Percentiles rank a stretch among this genome's conserved stretches.
phyloP scores from a whole-genome alignment of 2,113 vertebrate genomes.

The Cygnus atratus region DNA sequence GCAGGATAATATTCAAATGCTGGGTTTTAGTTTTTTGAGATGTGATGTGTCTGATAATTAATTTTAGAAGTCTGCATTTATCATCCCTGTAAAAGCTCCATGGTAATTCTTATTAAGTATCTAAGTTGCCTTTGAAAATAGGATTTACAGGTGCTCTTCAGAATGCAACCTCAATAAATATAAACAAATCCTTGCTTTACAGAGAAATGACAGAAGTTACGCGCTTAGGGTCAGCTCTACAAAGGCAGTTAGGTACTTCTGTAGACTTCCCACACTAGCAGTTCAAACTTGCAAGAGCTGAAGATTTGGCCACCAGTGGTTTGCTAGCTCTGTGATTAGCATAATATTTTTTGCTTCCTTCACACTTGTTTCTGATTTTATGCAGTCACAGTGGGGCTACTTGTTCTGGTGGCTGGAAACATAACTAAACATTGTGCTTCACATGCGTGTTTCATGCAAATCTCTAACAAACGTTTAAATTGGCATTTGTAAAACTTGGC shows the following conservation, averaged over 20 bases:
- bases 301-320: background rate
- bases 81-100: background rate
- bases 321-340: background rate
- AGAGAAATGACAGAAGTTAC: background rate
- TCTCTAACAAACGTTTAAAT: background rate
- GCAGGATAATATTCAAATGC: background rate
- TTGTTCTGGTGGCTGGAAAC: background rate
- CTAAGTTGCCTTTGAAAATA: background rate
- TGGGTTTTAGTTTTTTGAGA: background rate
- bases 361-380: background rate
- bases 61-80: background rate
- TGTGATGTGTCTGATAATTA: background rate
- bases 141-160: background rate
- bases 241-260: background rate
- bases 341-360: background rate
- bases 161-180: background rate
- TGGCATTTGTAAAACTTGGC: background rate
- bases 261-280: background rate
- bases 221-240: background rate
- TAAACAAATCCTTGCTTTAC: background rate
- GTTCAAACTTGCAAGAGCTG: background rate
- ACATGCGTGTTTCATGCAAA: fast-evolving
- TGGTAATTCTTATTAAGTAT: background rate
- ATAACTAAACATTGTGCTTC: background rate
- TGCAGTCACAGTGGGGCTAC: fast-evolving